These are phyloP conservation scores for Coryphaenoides rupestris DNA, from an alignment of 2,113 vertebrate species.

Conservation along the genomic window DNA sequence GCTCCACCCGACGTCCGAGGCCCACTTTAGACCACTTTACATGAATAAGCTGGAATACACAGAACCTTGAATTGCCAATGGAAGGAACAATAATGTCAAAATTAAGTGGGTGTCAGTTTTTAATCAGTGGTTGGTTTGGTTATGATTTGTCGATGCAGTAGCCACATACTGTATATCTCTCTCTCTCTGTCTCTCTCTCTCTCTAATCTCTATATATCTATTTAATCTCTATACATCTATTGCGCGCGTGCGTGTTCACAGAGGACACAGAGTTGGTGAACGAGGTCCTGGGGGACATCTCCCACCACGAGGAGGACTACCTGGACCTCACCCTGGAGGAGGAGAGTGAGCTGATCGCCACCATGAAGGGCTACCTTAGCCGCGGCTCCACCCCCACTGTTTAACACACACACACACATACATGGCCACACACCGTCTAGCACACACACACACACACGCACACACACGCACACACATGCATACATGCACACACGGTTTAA, in stretches of 20 bases:
- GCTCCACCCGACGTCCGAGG: no score
- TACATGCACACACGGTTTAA: not conserved
- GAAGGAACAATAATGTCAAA: no score
- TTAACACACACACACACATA: conserved; percentile 21
- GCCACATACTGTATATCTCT: no score
- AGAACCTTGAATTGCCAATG: no score
- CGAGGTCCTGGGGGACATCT: conserved; percentile 89
- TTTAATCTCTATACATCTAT: no score
- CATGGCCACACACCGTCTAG: conserved; percentile 1
- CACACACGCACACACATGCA: not conserved
- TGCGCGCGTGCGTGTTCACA: conserved; percentile 33
- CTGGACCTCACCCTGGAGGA: conserved; percentile 93
- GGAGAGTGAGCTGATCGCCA: conserved; percentile 80
- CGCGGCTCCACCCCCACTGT: conserved; percentile 1
- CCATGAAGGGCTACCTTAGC: conserved; percentile 74
- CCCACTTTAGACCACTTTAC: no score
- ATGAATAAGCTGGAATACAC: no score
- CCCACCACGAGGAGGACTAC: conserved; percentile 93
- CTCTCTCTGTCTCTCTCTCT: no score
- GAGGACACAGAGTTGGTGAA: conserved; percentile 85
- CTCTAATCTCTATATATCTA: no score
- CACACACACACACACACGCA: not conserved
- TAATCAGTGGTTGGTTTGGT: no score
- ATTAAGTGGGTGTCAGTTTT: no score
- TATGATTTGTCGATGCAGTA: no score